Conservation (phyloP, 2,888 invertebrate genomes). For the Parochlus steinenii region DNA sequence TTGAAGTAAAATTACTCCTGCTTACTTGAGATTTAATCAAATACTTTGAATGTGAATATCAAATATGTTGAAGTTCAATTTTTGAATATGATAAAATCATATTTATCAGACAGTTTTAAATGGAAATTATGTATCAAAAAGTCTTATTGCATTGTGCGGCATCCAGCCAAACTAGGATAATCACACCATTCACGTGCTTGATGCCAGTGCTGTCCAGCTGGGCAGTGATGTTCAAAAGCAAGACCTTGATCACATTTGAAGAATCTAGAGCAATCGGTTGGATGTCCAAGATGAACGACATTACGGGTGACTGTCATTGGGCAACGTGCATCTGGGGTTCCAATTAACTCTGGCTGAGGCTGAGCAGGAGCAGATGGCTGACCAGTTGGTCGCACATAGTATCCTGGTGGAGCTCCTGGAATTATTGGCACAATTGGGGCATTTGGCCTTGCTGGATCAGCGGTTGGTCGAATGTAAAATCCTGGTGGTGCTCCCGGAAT, state of each 20-base stretch:
- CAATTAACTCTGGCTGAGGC: constrained; percentile 2
- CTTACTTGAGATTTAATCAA: no score
- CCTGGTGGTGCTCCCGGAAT: no score
- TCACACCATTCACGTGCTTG: constrained; percentile 3
- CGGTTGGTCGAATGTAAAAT: neutral
- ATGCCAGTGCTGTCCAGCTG: constrained; percentile 8
- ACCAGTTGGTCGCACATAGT: neutral
- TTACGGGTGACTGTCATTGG: neutral
- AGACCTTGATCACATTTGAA: constrained; percentile 7
- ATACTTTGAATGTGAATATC: no score
- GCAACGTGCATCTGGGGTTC: constrained; percentile 4
- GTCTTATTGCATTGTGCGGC: no score
- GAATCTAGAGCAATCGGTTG: constrained; percentile 3
- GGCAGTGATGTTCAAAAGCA: constrained; percentile 7
- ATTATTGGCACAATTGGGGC: neutral
- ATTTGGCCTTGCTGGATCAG: neutral
- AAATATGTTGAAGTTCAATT: no score
- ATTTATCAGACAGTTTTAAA: no score
- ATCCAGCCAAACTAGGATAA: constrained; percentile 1
- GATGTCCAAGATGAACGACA: constrained; percentile 4
- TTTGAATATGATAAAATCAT: no score
- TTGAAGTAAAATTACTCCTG: no score
- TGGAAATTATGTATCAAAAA: no score
- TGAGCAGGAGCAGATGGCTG: neutral
- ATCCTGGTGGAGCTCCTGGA: neutral